Base-by-base conservation (phyloP, 2,888 invertebrate species). In the Polydrusus pterygomalis region DNA sequence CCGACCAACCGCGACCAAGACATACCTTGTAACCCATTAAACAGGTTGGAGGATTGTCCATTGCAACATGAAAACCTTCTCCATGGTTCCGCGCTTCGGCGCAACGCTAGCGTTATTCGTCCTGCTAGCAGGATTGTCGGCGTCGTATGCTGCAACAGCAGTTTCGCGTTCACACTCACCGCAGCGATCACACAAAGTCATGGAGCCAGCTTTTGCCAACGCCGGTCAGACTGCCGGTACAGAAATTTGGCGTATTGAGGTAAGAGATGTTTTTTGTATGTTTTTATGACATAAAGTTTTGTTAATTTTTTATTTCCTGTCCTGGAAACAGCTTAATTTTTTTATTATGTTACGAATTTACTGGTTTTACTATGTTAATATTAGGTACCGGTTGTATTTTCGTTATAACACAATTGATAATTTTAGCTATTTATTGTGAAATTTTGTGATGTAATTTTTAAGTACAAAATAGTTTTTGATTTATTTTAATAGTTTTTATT, bases 221-320 rank as follows among this genome's bases (percentile, higher is more conserved):
- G 92, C 94, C 60, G 95, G 95, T 0, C 89, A 90, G 83, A 87
- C 88, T 62, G 90, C 92, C 7, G 95, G 95, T 0, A 81, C 94
- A 0, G 92, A 94, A 87, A 91, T 95, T 81, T 95, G 95, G 95
- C 90, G 95, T 84, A 92, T 96, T 77, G 95, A 96, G 91, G 95
- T 78, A 17, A 25, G 43, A 43, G 8, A n/a, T 43, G n/a, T 43
- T 43, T 43, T 43, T 43, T n/a, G 1, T n/a, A n/a, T 13, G 6
- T 64, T 49, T 64, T 64, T 15, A 20, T 47, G 30, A 64, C 30
- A 49, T 45, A 64, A 64, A 54, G 30, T 1, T 13, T n/a, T n/a
- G 11, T 8, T 51, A 8, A 54, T 6, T 54, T 13, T 30, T 25
- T 9, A 25, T 25, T 54, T 54, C 11, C 34, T 34, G 1, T 1